phyloP scores from a whole-genome alignment of 2,113 vertebrate genomes.

The Aspidoscelis tigris region DNA sequence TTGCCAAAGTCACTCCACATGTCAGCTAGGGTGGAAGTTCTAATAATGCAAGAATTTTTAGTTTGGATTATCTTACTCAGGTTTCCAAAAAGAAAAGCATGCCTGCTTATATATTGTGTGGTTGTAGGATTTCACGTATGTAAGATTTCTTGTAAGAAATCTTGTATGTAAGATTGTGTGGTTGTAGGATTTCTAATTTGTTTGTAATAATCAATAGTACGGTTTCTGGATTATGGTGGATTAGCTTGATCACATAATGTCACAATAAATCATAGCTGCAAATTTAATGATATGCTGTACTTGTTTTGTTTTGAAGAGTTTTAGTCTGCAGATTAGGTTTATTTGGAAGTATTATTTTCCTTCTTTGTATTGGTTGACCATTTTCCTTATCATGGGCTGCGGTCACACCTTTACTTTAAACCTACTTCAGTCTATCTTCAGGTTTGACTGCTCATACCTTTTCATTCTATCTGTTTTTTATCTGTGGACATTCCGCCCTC shows the following conservation, averaged over 20 bases:
- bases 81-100: too few species aligned
- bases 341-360: not conserved
- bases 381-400: not conserved
- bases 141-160: conserved; percentile 64
- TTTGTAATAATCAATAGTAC: conserved; percentile 41
- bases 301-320: conserved; percentile 49
- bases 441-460: too few species aligned
- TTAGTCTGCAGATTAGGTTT: conserved; percentile 56
- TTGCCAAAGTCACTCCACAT: too few species aligned
- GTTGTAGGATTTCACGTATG: too few species aligned
- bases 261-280: conserved; percentile 23
- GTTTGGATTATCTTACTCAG: too few species aligned
- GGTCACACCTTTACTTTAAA: too few species aligned
- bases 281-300: conserved; percentile 51
- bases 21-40: too few species aligned
- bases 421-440: too few species aligned
- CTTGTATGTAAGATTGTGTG: conserved; percentile 65
- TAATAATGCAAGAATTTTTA: too few species aligned
- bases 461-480: too few species aligned
- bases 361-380: not conserved
- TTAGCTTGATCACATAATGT: conserved; percentile 62
- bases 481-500: too few species aligned
- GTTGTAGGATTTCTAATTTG: conserved; percentile 39
- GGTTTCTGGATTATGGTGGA: conserved; percentile 68
- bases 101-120: too few species aligned